Evolutionary conservation across 2,113 vertebrate genomes (phyloP), one percentile per base, ranked within the genome.

Genomic region (Tylochromis polylepis): DNA sequence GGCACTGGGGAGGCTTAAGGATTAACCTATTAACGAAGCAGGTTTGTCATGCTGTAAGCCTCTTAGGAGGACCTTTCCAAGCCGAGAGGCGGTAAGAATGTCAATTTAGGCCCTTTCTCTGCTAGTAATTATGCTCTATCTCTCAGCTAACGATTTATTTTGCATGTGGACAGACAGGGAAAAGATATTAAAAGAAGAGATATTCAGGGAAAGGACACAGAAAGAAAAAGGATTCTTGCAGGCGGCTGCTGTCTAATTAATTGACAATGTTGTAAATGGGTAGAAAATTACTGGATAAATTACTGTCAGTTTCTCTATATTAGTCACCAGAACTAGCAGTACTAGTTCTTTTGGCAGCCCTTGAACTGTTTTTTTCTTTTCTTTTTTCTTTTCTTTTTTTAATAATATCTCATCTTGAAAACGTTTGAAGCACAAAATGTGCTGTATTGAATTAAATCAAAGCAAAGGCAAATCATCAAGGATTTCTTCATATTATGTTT

Each of bases 31-130:
- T 90, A 93, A 86, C 85, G 62, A 88, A 83, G 86, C 85, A 83
- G 79, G 92, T 92, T 93, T 94, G 92, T 93, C 89, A 91, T 46
- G 88, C 86, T 70, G 88, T 95, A 95, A 95, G 90, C 94, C 88
- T 90, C 92, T 95, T 95, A 93, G 85, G 83, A 83, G 83, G 92
- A 92, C 92, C 89, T 90, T 93, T 92, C 58, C 70, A 8, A 85
- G 85, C 85, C n/a, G 38, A 86, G 87, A 91, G 85, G 87, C 79
- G 67, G 85, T 85, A 83, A 92, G 89, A 91, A 92, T 91, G 93
- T 93, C 92, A 95, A 93, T 95, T 94, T 91, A 87, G 93, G 57
- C 81, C 24, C 85, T 93, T 92, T 92, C 84, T 90, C 86, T 86
- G 87, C 92, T 58, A 11, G 89, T 94, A 94, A 95, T 95, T 95